These are phyloP conservation scores for Meloidogyne exigua DNA, from an alignment of 1,140 invertebrate genomes.

Conservation along the genomic window DNA sequence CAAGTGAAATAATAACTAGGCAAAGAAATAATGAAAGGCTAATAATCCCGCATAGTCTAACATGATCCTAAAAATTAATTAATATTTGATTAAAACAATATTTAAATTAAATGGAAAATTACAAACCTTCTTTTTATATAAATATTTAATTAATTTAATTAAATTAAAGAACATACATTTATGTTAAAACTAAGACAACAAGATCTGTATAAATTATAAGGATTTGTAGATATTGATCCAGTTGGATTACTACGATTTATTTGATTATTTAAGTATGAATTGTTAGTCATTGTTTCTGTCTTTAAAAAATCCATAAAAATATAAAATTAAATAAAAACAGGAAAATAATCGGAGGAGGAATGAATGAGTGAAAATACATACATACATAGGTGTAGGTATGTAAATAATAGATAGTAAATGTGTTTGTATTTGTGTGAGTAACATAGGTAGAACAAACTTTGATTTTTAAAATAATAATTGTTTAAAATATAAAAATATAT, in stretches of 20 bases:
- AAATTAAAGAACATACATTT: not conserved
- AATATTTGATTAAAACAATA: too few species aligned
- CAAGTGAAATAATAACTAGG: slow-evolving; percentile 33
- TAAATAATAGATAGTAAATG: too few species aligned
- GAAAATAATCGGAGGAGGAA: not conserved
- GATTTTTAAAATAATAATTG: not conserved
- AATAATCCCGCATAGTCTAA: slow-evolving; percentile 36
- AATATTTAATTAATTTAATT: not conserved
- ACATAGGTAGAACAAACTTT: not conserved
- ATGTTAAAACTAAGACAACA: slow-evolving; percentile 13
- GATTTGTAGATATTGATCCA: slow-evolving; percentile 12
- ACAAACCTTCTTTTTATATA: too few species aligned
- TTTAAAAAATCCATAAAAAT: slow-evolving; percentile 2
- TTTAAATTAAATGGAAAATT: too few species aligned
- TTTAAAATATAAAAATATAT: not conserved
- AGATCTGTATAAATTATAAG: not conserved
- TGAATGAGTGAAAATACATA: not conserved
- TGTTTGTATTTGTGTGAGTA: not conserved
- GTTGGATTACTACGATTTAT: not conserved
- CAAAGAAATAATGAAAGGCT: slow-evolving; percentile 39
- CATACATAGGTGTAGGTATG: too few species aligned
- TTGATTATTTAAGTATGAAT: not conserved
- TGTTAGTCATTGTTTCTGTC: not conserved
- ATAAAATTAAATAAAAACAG: not conserved
- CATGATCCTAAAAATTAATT: slow-evolving; percentile 32